Percentiles rank a stretch among this genome's conserved stretches.
Conservation (phyloP, 2,888 invertebrate genomes). For the Chirona hameri region DNA sequence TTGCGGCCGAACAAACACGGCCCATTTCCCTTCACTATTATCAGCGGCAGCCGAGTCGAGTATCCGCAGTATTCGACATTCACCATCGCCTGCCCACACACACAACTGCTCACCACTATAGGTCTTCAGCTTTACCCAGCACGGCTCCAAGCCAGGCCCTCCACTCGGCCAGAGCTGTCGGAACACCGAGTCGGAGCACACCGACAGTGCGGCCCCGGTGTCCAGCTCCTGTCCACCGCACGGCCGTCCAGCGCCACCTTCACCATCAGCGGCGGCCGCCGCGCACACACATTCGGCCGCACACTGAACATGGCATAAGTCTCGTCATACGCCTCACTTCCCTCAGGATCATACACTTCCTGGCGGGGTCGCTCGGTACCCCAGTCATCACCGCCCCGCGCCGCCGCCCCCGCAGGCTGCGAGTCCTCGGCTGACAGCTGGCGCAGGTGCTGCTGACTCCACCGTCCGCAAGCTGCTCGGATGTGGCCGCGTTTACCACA, state of each 20-base stretch:
- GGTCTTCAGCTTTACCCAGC: background rate
- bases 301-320: too few relatives aligned
- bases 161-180: background rate
- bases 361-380: too few relatives aligned
- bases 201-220: background rate
- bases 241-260: background rate
- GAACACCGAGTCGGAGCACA: background rate
- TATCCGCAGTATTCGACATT: background rate
- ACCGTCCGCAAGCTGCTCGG: too few relatives aligned
- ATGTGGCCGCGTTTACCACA: too few relatives aligned
- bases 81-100: background rate
- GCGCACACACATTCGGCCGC: too few relatives aligned
- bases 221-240: background rate
- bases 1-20: background rate
- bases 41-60: background rate
- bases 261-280: background rate
- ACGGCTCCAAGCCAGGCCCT: background rate
- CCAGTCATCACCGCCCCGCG: too few relatives aligned
- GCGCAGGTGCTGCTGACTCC: too few relatives aligned
- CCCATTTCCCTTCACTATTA: background rate
- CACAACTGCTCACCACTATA: background rate
- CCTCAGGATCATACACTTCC: too few relatives aligned
- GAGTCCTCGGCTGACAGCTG: too few relatives aligned
- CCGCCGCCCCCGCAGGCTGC: too few relatives aligned
- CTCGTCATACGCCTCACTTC: too few relatives aligned